These are phyloP conservation scores for Heteromurus nitidus DNA, from an alignment of 2,888 invertebrate genomes.

Conservation along the genomic window DNA sequence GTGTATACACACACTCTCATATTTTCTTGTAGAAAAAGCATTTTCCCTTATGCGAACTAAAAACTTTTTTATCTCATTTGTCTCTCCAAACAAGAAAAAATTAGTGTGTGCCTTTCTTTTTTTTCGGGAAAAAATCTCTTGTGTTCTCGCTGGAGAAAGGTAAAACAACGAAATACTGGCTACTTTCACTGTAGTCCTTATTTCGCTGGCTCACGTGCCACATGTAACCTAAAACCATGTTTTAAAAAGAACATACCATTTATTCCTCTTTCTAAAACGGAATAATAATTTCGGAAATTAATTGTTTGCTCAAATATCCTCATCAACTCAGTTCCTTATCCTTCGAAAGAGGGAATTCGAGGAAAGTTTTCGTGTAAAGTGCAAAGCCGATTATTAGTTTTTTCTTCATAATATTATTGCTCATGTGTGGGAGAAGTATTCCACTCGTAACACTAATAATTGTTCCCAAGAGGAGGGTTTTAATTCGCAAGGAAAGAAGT, in stretches of 20 bases:
- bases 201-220: constrained; percentile 5
- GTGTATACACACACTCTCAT: not conserved
- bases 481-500: not conserved
- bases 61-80: constrained; percentile 8
- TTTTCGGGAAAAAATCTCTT: not conserved
- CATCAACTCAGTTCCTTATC: too few species aligned
- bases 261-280: too few species aligned
- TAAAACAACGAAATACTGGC: not conserved
- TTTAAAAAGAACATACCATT: too few species aligned
- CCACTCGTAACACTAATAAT: not conserved
- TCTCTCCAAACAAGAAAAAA: not conserved
- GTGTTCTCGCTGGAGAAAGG: not conserved
- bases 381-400: too few species aligned
- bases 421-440: constrained; percentile 7
- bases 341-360: too few species aligned
- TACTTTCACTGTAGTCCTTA: not conserved
- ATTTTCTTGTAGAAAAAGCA: not conserved
- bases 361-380: too few species aligned
- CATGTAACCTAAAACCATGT: too few species aligned
- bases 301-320: too few species aligned
- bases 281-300: too few species aligned
- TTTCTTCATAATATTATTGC: too few species aligned
- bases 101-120: not conserved
- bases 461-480: not conserved
- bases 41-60: not conserved